Evolutionary conservation across 2,113 vertebrate species (phyloP), one percentile per base, ranked within the genome.

Genomic region (Neopipo cinnamomea): DNA sequence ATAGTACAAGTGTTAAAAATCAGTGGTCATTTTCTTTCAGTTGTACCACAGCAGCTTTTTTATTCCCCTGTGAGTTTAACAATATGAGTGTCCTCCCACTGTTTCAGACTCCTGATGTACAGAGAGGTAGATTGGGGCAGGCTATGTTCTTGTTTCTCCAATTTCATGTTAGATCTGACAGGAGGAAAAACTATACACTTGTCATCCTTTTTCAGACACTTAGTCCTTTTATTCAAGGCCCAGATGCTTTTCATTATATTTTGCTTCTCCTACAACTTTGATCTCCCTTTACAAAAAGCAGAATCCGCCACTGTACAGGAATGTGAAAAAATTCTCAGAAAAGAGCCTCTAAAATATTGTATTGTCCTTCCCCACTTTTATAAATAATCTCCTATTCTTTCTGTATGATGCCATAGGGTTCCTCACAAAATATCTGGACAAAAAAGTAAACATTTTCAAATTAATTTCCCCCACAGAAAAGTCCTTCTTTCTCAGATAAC

Each of bases 281-380:
- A 98, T 98, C 96, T 97, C 88, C 88, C 94, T 87, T 80, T 95
- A 82, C 83, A 96, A 90, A 95, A 93, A 71, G 88, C 95, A 96
- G 85, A 87, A 94, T 67, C 46, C 82, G 47, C 44, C 8, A 10
- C 88, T 91, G 66, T 62, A 83, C 30, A 73, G 49, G 33, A 75
- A 65, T 4, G 18, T 33, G 41, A 67, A 58, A 94, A 81, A 92
- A 91, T 71, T 31, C 53, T 88, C 86, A 19, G 14, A 80, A 95
- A 95, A 96, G 66, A 92, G 56, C 41, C 41, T 88, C 77, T 95
- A 62, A 97, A 93, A 88, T 72, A 79, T 42, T 47, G 6, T 46
- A 37, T 70, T 80, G 93, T 82, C 61, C 59, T 86, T 81, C 14
- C 14, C 27, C 25, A 20, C 18, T 84, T 85, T 62, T 58, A 53